Base-by-base conservation (phyloP, 1,140 invertebrate species). In the Holcopasites calliopsidis region DNA sequence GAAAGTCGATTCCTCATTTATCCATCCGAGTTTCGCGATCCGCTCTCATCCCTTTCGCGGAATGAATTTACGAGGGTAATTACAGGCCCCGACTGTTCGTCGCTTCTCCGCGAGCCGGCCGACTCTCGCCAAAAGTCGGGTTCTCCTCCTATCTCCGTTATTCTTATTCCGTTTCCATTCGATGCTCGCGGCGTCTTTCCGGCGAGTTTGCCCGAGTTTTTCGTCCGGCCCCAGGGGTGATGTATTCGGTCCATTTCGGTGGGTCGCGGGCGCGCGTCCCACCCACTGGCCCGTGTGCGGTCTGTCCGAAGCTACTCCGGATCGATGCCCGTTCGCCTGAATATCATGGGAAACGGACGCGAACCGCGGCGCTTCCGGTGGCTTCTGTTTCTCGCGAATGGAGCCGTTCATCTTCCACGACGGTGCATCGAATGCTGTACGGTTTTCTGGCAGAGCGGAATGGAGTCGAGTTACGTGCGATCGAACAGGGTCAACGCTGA, bases 61-160 rank as follows among this genome's bases (percentile, higher is more conserved):
- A 62, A 79, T 42, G 72, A 76, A 83, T 83, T 83, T 83, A 82
- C 65, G 79, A 75, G 75, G 60, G 65, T 83, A 82, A 83, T 83
- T 82, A 82, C 81, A 75, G 44, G 76, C 69, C 13, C n/a, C 47
- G 28, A 44, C 62, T 77, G 68, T 77, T 60, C 75, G 79, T 69
- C 80, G 72, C 33, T 49, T 28, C 42, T 23, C 16, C 3, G 42
- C 58, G 49, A 70, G 31, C 23, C 44, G 33, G 50, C 23, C 58
- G 57, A 57, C 65, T 31, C 57, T 52, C 62, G 62, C 28, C 31
- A 57, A 38, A 16, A 5, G 11, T n/a, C 16, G n/a, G 11, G 8
- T 47, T 21, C 10, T 33, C 23, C n/a, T 40, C 38, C 65, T 74
- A 64, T 74, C 74, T 68, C 57, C 69, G 35, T 60, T 82, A 68